These are phyloP conservation scores for Coregonus suidteri DNA, from an alignment of 2,797 vertebrate genomes.

Conservation along the genomic window DNA sequence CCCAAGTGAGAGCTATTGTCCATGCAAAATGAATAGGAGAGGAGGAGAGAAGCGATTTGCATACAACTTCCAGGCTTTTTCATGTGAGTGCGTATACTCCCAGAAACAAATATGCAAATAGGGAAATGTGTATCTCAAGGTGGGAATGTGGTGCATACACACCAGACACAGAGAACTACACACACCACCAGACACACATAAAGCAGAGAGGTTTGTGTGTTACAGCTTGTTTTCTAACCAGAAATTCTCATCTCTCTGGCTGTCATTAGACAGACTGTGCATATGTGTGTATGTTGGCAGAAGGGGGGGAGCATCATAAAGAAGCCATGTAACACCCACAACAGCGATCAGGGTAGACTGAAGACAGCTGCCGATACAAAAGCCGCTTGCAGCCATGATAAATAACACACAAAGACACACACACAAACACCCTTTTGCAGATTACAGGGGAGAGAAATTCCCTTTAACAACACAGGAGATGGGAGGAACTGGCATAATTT, in stretches of 20 bases:
- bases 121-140: neutral
- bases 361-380: neutral
- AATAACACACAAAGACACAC: neutral
- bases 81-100: neutral
- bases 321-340: neutral
- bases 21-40: neutral
- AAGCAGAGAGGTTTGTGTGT: neutral
- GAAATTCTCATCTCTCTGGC: constrained; percentile 3
- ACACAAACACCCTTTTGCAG: neutral
- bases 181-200: neutral
- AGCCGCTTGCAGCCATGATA: neutral
- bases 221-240: neutral
- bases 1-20: neutral
- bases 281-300: neutral
- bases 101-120: constrained; percentile 2
- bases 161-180: neutral
- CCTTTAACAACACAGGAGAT: neutral
- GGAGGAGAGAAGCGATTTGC: neutral
- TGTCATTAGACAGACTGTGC: neutral
- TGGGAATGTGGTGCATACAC: neutral
- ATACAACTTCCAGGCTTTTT: neutral
- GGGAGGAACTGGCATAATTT: neutral
- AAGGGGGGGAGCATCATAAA: neutral
- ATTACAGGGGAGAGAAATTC: neutral
- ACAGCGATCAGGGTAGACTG: neutral